Conservation (phyloP, 1,140 invertebrate species). For the Berghia stephanieae region DNA sequence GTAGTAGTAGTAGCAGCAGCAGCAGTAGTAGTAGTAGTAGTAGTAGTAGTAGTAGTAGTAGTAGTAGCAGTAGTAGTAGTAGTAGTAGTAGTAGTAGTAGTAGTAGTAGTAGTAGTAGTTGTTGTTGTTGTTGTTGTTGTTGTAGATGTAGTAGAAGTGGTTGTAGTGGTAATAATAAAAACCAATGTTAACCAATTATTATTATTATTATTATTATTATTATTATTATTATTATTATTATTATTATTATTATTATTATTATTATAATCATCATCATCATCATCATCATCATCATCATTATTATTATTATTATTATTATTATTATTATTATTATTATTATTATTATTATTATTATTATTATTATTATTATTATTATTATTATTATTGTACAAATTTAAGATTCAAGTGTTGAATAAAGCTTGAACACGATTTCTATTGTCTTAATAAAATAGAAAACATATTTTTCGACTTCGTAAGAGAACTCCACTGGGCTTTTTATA, state of each 20-base stretch:
- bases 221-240: slow-evolving; percentile 5
- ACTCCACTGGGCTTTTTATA: neutral
- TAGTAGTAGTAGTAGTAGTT: too few relatives aligned
- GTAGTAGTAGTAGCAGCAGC: neutral
- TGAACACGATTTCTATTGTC: neutral
- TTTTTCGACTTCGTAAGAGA: too few relatives aligned
- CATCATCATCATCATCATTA: slow-evolving; percentile 19
- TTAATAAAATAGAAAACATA: too few relatives aligned
- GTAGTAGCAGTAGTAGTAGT: neutral
- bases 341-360: slow-evolving; percentile 8
- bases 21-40: neutral
- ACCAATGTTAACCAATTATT: neutral
- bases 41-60: neutral
- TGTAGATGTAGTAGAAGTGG: neutral
- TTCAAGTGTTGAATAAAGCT: neutral
- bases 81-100: too few relatives aligned
- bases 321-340: slow-evolving; percentile 10
- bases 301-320: slow-evolving; percentile 7
- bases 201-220: neutral
- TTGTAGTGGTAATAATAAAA: neutral
- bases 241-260: neutral
- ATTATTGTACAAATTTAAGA: neutral
- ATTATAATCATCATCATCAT: slow-evolving; percentile 12
- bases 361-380: neutral
- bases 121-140: neutral